Conservation (phyloP, 2,888 invertebrate genomes). For the Acanthosepion esculentum region DNA sequence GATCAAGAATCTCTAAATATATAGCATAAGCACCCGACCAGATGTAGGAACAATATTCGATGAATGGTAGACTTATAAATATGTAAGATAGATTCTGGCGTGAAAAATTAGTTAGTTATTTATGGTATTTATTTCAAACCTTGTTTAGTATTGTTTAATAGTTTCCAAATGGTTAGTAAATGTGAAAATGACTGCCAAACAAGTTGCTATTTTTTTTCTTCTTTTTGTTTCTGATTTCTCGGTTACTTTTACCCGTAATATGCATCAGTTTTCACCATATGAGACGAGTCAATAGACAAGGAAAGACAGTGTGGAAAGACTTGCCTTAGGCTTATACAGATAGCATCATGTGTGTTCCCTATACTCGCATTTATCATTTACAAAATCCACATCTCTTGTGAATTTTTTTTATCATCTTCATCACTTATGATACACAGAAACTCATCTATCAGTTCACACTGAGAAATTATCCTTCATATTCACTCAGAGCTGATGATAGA, state of each 20-base stretch:
- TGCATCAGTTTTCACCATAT: neutral
- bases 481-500: neutral
- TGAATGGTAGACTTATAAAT: too few species aligned
- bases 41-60: too few species aligned
- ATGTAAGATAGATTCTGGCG: too few species aligned
- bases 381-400: slow-evolving; percentile 7
- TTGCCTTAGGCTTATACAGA: neutral
- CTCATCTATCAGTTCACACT: slow-evolving; percentile 17
- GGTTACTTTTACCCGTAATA: neutral
- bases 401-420: neutral
- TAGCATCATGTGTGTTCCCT: slow-evolving; percentile 13
- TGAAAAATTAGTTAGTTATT: too few species aligned
- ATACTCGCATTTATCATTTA: neutral
- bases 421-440: neutral
- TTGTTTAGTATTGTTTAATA: neutral
- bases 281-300: neutral
- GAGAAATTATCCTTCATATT: neutral
- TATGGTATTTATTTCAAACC: neutral
- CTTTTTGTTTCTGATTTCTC: neutral
- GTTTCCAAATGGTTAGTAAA: neutral
- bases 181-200: neutral
- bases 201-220: neutral
- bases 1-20: too few species aligned
- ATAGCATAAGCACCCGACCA: too few species aligned
- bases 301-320: neutral